Evolutionary conservation across 2,797 vertebrate species (phyloP).

Genomic region (Sebastes hopkinsi): DNA sequence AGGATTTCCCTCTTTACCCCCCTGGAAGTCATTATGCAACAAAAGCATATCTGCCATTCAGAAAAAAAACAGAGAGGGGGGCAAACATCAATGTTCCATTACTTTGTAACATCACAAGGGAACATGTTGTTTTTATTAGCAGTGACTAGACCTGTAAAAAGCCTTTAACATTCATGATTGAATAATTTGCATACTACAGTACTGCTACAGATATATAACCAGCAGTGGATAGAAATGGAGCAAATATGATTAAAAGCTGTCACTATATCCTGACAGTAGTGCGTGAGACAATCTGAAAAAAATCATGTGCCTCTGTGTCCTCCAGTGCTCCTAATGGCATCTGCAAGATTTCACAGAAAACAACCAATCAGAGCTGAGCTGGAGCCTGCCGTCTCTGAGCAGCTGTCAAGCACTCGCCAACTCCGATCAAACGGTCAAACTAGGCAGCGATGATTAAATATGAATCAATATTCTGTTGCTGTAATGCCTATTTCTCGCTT

Average conservation of each 20-base stretch:
- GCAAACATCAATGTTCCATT: background rate
- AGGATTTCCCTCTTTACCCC: slow-evolving; percentile 29
- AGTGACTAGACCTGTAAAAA: background rate
- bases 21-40: slow-evolving; percentile 26
- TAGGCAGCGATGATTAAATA: too few species aligned
- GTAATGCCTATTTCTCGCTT: background rate
- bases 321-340: too few species aligned
- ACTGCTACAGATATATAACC: too few species aligned
- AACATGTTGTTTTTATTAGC: background rate
- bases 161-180: background rate
- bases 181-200: background rate
- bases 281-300: background rate
- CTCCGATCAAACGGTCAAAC: too few species aligned
- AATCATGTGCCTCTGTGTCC: background rate
- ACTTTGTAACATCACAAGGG: background rate
- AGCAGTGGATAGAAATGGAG: too few species aligned
- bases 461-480: too few species aligned
- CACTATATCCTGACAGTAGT: background rate
- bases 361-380: too few species aligned
- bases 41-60: slow-evolving; percentile 17
- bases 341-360: too few species aligned
- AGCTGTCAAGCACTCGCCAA: too few species aligned
- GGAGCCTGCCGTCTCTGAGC: too few species aligned
- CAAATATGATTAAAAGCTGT: too few species aligned
- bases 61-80: background rate